Evolutionary conservation across 2,888 invertebrate species (phyloP), one percentile per base, ranked within the genome.

Genomic region (Tiliacea citrago): DNA sequence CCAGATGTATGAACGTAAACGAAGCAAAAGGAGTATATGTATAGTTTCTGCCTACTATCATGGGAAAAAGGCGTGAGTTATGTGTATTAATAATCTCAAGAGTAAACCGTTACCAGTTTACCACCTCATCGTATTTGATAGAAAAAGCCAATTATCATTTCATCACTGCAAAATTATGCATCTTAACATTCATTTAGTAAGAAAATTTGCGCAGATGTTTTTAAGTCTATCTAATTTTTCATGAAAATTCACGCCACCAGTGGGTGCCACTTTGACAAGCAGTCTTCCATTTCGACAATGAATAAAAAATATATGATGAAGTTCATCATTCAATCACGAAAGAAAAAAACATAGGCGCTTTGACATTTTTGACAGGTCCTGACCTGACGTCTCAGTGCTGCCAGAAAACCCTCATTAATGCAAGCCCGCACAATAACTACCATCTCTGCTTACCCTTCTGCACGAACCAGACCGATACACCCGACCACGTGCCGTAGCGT

Each of bases 401-500:
- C 29, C 29, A 29, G 29, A 29, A 29, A 29, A 29, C 29, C 29
- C 29, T 29, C 29, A 29, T 29, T 29, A 53, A n/a, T 53, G 12
- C n/a, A 53, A 53, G n/a, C n/a, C 12, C n/a, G 12, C 6, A 5
- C 12, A 13, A 55, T 55, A 2, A 29, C 24, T 47, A 47, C 1
- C 18, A 24, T 12, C 7, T 24, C n/a, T 18, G n/a, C 45, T 61
- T 7, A 68, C 21, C 12, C 18, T 3, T 45, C n/a, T 12, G 42
- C 18, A 13, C 24, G 21, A 42, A 51, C 24, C 42, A 10, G 8
- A 18, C 18, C 42, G 53, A 45, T 78, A 47, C 9, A 57, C 18
- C 29, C 57, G 55, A 57, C 16, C 51, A 66, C 62, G 45, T 75
- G 68, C 5, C 29, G 35, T 63, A 35, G 82, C 70, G 82, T 68